These are phyloP conservation scores for Notodonta ziczac DNA, from an alignment of 2,888 invertebrate species.

Conservation along the genomic window DNA sequence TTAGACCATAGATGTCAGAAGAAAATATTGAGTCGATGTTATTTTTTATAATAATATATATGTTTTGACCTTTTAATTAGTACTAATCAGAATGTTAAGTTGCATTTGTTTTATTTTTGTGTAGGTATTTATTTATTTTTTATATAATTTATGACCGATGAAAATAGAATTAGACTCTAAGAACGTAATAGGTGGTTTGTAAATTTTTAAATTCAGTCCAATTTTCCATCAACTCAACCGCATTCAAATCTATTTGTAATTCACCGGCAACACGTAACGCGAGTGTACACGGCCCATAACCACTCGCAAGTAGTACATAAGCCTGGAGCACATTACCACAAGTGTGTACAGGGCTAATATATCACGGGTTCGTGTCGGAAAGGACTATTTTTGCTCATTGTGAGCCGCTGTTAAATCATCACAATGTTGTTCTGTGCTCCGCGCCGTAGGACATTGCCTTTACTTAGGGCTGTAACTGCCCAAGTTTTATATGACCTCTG, in stretches of 20 bases:
- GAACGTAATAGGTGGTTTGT: too few species aligned
- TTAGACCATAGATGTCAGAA: neutral
- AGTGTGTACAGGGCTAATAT: constrained; percentile 45
- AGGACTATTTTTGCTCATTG: constrained; percentile 72
- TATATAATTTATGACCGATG: too few species aligned
- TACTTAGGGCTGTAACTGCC: constrained; percentile 43
- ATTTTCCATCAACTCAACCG: too few species aligned
- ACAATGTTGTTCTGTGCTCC: constrained; percentile 64
- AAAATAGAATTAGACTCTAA: too few species aligned
- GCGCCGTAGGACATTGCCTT: constrained; percentile 71
- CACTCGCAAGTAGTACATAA: constrained; percentile 5
- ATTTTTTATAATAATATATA: too few species aligned
- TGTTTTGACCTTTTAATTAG: too few species aligned
- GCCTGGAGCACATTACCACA: constrained; percentile 1
- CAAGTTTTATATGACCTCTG: neutral
- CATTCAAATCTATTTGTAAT: neutral
- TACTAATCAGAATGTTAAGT: too few species aligned
- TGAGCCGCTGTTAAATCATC: constrained; percentile 72
- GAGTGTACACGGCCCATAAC: neutral
- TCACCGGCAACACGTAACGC: constrained; percentile 4
- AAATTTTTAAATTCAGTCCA: too few species aligned
- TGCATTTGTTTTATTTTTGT: too few species aligned
- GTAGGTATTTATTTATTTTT: too few species aligned
- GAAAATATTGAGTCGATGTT: too few species aligned
- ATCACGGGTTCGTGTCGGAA: constrained; percentile 57